Evolutionary conservation across 2,888 invertebrate species (phyloP).

Genomic region (Leptinotarsa peninsularis): DNA sequence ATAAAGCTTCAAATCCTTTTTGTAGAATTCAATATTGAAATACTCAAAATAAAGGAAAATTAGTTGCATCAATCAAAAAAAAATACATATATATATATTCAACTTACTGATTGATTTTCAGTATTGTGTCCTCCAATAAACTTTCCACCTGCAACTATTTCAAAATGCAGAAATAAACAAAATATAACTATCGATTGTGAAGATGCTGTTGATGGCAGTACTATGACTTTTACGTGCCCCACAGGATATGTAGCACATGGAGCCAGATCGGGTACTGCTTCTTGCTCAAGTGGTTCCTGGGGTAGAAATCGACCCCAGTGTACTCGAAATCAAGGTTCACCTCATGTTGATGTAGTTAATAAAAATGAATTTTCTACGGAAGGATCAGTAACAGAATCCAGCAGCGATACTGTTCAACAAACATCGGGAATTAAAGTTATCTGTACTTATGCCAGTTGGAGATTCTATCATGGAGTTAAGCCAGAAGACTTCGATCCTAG

Average conservation of each 20-base stretch:
- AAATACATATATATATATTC: no score
- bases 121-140: slow-evolving; percentile 11
- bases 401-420: not conserved
- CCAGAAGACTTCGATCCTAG: slow-evolving; percentile 49
- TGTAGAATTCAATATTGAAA: no score
- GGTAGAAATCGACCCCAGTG: slow-evolving; percentile 1
- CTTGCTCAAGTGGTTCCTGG: slow-evolving; percentile 26
- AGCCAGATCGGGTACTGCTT: not conserved
- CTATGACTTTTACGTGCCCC: slow-evolving; percentile 23
- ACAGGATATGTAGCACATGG: slow-evolving; percentile 1
- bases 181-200: slow-evolving; percentile 14
- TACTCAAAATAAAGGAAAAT: no score
- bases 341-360: not conserved
- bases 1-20: no score
- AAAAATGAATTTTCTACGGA: slow-evolving; percentile 2
- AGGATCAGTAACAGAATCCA: not conserved
- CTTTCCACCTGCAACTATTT: slow-evolving; percentile 9
- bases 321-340: not conserved
- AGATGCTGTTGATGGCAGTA: slow-evolving; percentile 11
- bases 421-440: slow-evolving; percentile 43
- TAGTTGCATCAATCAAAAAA: no score
- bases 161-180: slow-evolving; percentile 14
- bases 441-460: slow-evolving; percentile 54
- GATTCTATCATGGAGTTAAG: slow-evolving; percentile 42
- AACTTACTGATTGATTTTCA: not conserved